Percentiles rank a stretch among this genome's conserved stretches.
phyloP scores from a whole-genome alignment of 2,888 invertebrate genomes.

The Drepana falcataria region DNA sequence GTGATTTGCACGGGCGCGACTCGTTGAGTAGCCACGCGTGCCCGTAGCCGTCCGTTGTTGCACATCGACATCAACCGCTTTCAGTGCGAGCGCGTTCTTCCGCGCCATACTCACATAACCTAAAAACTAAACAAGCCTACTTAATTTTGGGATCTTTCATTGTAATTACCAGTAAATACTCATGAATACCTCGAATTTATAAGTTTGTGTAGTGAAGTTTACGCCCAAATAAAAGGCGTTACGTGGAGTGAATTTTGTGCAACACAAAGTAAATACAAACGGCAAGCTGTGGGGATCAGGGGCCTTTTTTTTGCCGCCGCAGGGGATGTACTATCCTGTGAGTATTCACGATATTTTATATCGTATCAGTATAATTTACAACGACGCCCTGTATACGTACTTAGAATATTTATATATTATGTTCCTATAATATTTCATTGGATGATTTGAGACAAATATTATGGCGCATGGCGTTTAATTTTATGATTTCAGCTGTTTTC shows the following conservation, averaged over 20 bases:
- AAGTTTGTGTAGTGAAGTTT: conserved; percentile 71
- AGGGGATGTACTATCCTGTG: conserved; percentile 98
- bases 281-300: conserved; percentile 98
- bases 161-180: conserved; percentile 58
- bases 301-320: conserved; percentile 96
- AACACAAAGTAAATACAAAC: conserved; percentile 82
- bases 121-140: conserved; percentile 61
- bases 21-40: conserved; percentile 52
- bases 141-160: conserved; percentile 56
- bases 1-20: conserved; percentile 32
- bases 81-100: conserved; percentile 74
- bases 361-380: background rate
- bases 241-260: conserved; percentile 79
- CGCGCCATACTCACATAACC: conserved; percentile 74
- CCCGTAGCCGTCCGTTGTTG: conserved; percentile 61
- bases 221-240: conserved; percentile 64
- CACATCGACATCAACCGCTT: conserved; percentile 76
- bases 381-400: background rate
- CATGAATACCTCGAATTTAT: conserved; percentile 72
- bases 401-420: conserved; percentile 1
- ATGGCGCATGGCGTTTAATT: conserved; percentile 47
- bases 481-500: background rate
- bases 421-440: background rate
- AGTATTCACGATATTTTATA: conserved; percentile 69
- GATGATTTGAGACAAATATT: conserved; percentile 3